Conservation (phyloP, 2,888 invertebrate species). For the Flabesymbios commensalis region DNA sequence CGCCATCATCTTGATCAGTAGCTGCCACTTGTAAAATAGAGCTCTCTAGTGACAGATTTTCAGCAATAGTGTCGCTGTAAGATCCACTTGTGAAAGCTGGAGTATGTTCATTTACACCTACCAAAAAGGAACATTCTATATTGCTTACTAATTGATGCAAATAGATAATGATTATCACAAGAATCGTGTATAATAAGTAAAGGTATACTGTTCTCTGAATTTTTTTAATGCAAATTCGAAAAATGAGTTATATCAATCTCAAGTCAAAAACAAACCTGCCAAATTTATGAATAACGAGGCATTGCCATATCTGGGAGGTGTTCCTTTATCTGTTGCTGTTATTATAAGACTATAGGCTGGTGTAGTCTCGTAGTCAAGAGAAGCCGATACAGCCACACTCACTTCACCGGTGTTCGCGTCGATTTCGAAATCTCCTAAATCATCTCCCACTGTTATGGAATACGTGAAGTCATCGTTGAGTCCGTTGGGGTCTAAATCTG, state of each 20-base stretch:
- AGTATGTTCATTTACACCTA: neutral
- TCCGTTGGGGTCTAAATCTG: slow-evolving; percentile 9
- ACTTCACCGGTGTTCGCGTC: neutral
- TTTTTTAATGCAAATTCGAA: too few species aligned
- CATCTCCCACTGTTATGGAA: neutral
- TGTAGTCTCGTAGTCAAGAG: slow-evolving; percentile 2
- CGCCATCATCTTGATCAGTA: slow-evolving; percentile 1
- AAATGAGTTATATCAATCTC: too few species aligned
- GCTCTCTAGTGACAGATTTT: neutral
- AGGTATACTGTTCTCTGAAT: too few species aligned
- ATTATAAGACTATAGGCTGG: neutral
- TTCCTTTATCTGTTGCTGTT: neutral
- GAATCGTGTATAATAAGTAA: too few species aligned
- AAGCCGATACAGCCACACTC: neutral
- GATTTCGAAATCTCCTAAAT: neutral
- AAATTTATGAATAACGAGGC: too few species aligned
- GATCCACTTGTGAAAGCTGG: neutral
- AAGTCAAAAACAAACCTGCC: too few species aligned
- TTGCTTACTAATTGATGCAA: too few species aligned
- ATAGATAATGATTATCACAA: too few species aligned
- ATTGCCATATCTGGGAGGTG: too few species aligned
- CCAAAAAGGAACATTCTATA: too few species aligned
- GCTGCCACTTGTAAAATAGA: neutral
- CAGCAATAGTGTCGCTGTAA: neutral
- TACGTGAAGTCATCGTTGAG: slow-evolving; percentile 15